phyloP scores from a whole-genome alignment of 2,888 invertebrate species.

The Cantharis nigra region DNA sequence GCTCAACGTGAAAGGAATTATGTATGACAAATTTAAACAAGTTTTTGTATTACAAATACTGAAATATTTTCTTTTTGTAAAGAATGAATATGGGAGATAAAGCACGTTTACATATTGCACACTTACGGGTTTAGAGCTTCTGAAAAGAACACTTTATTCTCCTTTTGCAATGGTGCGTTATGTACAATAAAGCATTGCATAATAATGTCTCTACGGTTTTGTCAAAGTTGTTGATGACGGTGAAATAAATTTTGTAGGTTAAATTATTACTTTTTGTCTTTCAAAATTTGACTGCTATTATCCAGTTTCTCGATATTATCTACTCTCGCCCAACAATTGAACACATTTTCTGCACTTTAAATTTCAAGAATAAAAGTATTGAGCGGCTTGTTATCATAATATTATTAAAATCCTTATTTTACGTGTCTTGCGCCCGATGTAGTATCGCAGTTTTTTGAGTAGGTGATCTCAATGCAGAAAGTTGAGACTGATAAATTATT shows the following conservation, averaged over 20 bases:
- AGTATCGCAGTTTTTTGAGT: too few relatives aligned
- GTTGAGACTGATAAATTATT: too few relatives aligned
- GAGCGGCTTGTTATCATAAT: too few relatives aligned
- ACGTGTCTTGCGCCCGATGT: too few relatives aligned
- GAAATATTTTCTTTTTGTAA: not conserved
- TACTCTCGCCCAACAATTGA: too few relatives aligned
- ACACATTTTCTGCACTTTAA: too few relatives aligned
- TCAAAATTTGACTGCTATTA: not conserved
- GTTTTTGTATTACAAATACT: not conserved
- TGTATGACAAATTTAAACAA: not conserved
- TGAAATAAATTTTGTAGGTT: not conserved
- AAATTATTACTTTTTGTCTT: not conserved
- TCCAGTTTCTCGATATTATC: too few relatives aligned
- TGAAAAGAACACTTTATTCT: not conserved
- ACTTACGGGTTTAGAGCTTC: not conserved
- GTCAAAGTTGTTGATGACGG: not conserved
- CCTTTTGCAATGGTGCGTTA: not conserved
- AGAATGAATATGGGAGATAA: not conserved
- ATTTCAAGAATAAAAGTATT: too few relatives aligned
- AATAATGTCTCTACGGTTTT: not conserved
- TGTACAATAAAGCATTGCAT: not conserved
- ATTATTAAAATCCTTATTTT: too few relatives aligned
- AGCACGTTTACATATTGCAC: not conserved
- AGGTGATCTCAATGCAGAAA: too few relatives aligned
- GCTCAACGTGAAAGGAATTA: not conserved